Percentiles rank a stretch among this genome's conserved stretches.
Conservation (phyloP, 2,113 vertebrate genomes). For the Alces alces region DNA sequence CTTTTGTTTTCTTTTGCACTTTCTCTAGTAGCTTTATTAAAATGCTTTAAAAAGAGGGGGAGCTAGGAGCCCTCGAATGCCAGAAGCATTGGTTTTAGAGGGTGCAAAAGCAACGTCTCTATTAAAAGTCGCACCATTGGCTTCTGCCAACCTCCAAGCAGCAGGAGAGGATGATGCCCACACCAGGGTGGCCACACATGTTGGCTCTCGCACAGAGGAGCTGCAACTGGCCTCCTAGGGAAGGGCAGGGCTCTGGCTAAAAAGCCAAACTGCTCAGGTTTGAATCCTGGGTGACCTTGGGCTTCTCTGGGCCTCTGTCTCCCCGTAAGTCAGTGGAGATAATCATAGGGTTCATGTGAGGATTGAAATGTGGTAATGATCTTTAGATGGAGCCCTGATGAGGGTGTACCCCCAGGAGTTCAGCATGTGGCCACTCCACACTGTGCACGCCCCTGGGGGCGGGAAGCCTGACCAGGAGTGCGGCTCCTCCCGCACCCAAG, state of each 20-base stretch:
- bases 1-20: neutral
- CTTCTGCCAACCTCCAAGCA: neutral
- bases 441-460: too few species aligned
- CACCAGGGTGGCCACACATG: neutral
- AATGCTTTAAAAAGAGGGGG: neutral
- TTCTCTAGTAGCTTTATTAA: neutral
- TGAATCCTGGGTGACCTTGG: neutral
- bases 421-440: neutral
- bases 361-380: neutral
- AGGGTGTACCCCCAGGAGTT: neutral
- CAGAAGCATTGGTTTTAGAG: neutral
- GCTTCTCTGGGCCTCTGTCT: neutral
- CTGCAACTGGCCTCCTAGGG: accelerated
- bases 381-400: neutral
- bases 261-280: neutral
- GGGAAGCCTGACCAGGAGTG: neutral
- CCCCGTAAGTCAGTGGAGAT: neutral
- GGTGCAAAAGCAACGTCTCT: neutral
- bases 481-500: neutral
- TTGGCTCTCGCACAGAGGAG: accelerated
- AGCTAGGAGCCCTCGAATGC: neutral
- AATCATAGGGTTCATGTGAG: neutral
- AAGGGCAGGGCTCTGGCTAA: neutral
- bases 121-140: neutral
- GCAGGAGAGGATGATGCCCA: neutral